Conservation (phyloP, 1,140 invertebrate species). For the Aricia agestis region DNA sequence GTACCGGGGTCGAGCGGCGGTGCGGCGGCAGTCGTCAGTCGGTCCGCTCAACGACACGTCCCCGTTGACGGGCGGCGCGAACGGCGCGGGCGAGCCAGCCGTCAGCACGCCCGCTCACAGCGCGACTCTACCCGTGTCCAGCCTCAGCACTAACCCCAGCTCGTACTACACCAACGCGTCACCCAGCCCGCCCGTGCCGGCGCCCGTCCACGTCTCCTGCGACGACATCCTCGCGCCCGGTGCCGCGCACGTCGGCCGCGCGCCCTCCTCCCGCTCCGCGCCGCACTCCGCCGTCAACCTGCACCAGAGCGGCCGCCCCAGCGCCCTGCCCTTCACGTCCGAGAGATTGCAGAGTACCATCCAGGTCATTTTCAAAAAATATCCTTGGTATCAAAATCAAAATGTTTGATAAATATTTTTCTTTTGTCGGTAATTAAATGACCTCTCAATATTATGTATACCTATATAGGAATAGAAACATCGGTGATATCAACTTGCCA, state of each 20-base stretch:
- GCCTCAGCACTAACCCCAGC: slow-evolving; percentile 65
- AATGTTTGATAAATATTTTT: no score
- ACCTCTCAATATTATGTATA: no score
- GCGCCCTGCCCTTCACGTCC: slow-evolving; percentile 47
- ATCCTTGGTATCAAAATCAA: no score
- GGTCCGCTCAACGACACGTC: slow-evolving; percentile 74
- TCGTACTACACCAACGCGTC: slow-evolving; percentile 68
- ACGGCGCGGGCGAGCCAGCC: slow-evolving; percentile 49
- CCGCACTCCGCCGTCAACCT: slow-evolving; percentile 71
- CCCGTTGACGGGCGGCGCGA: slow-evolving; percentile 59
- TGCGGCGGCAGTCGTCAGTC: slow-evolving; percentile 78
- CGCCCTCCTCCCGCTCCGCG: slow-evolving; percentile 62
- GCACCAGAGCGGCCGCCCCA: slow-evolving; percentile 56
- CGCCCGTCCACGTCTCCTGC: slow-evolving; percentile 60
- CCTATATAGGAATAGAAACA: no score
- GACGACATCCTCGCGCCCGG: slow-evolving; percentile 64
- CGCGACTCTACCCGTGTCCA: slow-evolving; percentile 61
- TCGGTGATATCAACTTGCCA: no score
- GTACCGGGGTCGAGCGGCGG: slow-evolving; percentile 72
- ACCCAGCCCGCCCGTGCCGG: slow-evolving; percentile 57
- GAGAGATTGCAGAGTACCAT: slow-evolving; percentile 49
- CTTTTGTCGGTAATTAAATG: no score
- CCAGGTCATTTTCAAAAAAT: slow-evolving; percentile 35
- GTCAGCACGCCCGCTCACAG: slow-evolving; percentile 66
- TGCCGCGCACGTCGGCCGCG: slow-evolving; percentile 44